Evolutionary conservation across 1,140 invertebrate species (phyloP), one percentile per base, ranked within the genome.

Genomic region (Bombus impatiens): DNA sequence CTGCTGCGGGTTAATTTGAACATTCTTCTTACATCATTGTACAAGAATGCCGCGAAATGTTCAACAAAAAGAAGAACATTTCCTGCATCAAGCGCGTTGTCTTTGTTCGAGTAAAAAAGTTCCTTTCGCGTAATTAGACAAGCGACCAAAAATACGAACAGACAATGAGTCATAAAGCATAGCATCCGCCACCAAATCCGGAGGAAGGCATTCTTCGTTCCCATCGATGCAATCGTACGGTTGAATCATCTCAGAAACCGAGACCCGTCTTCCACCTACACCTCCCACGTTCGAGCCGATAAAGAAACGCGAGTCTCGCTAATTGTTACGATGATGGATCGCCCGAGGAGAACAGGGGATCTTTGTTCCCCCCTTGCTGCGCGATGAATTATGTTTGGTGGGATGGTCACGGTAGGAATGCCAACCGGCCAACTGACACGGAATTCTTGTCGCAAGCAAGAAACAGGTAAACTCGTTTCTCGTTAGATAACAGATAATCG

Each of bases 301-400:
- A 89, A 86, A 89, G 89, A 86, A 89, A 89, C 85, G 79, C 86
- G 83, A 68, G 74, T 84, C 86, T 67, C 78, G 78, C 88, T 93
- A 93, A 92, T 92, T 92, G 90, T 93, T 92, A 87, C 92, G 89
- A 93, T 93, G 92, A 93, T 92, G 91, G 92, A 93, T 93, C 87
- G 91, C 86, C 65, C 28, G 65, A 78, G 76, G 47, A 82, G 70
- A 57, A 67, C n/a, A 18, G n/a, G 75, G 72, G 37, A 70, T 65
- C 80, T 87, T 88, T 78, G 80, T 89, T 68, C 53, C 68, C 35
- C n/a, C 15, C 35, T 25, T 68, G 82, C 3, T 28, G n/a, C 40
- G 22, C 76, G 76, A 82, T 82, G 79, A 86, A 82, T 59, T 76
- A 81, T 35, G 78, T 37, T 72, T 9, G 25, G 25, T 32, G 59